A percentile compares a stretch with the other conserved stretches of the same genome.
Conservation (phyloP, 1,140 invertebrate genomes). For the Ceratoteleas bidentatus region DNA sequence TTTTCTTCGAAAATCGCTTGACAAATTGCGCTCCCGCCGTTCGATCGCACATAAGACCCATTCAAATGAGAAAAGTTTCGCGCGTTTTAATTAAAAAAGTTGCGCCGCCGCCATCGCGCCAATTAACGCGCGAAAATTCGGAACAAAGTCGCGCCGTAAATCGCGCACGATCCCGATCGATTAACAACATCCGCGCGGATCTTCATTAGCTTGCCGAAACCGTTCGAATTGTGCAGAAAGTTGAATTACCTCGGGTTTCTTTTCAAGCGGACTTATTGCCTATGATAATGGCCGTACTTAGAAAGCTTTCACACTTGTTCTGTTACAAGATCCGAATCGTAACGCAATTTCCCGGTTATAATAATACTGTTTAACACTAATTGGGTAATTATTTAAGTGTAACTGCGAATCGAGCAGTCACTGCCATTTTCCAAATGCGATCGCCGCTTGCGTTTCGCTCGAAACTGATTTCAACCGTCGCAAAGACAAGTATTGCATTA, state of each 20-base stretch:
- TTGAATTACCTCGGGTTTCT: constrained; percentile 7
- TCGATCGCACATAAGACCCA: constrained; percentile 21
- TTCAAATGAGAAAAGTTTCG: constrained; percentile 40
- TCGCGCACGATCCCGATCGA: not conserved
- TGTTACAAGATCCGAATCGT: constrained; percentile 13
- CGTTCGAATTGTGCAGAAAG: constrained; percentile 3
- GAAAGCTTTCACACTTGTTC: constrained; percentile 15
- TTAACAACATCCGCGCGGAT: not conserved
- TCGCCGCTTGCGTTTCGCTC: not conserved
- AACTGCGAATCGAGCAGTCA: constrained; percentile 8
- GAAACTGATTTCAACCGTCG: not conserved
- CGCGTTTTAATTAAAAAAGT: constrained; percentile 50
- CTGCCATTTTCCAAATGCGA: constrained; percentile 10
- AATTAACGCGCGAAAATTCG: constrained; percentile 13
- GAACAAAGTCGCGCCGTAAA: not conserved
- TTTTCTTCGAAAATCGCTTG: too few relatives aligned
- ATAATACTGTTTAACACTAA: constrained; percentile 24
- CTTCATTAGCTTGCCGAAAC: not conserved
- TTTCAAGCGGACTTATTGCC: constrained; percentile 9
- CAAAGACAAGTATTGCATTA: too few relatives aligned
- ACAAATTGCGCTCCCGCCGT: too few relatives aligned
- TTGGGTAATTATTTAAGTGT: constrained; percentile 29
- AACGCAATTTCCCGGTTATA: constrained; percentile 28
- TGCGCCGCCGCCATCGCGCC: constrained; percentile 6
- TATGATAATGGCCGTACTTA: constrained; percentile 8